These are phyloP conservation scores for Labrus mixtus DNA, from an alignment of 2,113 vertebrate species.

Conservation along the genomic window DNA sequence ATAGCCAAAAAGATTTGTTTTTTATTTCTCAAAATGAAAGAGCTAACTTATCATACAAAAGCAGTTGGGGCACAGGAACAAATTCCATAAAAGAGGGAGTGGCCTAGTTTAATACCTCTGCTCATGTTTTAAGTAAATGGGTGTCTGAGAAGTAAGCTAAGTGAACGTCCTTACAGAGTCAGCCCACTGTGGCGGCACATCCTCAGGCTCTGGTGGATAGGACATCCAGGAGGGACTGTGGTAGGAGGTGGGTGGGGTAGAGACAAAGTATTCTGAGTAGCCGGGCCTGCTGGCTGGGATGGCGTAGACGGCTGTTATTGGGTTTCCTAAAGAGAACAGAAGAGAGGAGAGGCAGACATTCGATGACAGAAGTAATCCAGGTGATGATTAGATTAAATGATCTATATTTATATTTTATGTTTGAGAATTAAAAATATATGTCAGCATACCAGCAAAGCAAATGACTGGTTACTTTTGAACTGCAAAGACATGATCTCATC, in stretches of 20 bases:
- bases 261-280: constrained; percentile 94
- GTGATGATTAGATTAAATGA: neutral
- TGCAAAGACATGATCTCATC: neutral
- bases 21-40: neutral
- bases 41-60: neutral
- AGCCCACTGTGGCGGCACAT: constrained; percentile 93
- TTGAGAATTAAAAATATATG: neutral
- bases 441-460: constrained; percentile 1
- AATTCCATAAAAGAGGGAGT: constrained; percentile 4
- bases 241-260: constrained; percentile 92
- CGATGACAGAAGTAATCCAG: neutral
- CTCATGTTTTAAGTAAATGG: neutral
- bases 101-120: neutral
- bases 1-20: neutral
- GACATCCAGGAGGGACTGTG: constrained; percentile 97
- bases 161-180: constrained; percentile 90
- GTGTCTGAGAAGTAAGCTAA: neutral
- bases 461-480: neutral
- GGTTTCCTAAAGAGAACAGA: constrained; percentile 87
- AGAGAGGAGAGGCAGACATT: constrained; percentile 3
- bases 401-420: neutral
- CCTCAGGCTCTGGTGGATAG: constrained; percentile 92
- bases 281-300: constrained; percentile 93
- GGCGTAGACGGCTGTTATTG: constrained; percentile 96
- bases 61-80: neutral